Evolutionary conservation across 2,113 vertebrate species (phyloP).

Genomic region (Mus musculus): DNA sequence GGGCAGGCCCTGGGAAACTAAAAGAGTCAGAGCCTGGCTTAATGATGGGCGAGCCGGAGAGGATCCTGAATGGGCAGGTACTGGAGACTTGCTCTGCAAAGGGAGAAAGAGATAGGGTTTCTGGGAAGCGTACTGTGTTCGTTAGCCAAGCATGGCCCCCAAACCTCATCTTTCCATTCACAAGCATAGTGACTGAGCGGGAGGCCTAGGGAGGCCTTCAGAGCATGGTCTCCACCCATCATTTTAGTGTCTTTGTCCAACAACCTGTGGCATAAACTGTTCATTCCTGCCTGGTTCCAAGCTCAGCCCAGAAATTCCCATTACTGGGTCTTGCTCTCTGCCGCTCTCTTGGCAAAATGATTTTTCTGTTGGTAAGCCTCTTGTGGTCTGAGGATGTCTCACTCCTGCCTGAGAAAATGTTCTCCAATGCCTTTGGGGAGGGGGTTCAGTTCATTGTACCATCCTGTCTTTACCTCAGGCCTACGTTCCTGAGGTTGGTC

Average conservation of each 20-base stretch:
- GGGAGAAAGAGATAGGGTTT: background rate
- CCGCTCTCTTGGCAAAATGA: background rate
- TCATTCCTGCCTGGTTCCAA: background rate
- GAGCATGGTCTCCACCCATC: background rate
- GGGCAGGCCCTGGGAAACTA: slow-evolving; percentile 67
- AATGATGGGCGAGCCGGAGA: slow-evolving; percentile 2
- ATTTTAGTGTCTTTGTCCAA: slow-evolving; percentile 20
- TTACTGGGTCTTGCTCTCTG: background rate
- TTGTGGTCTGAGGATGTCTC: background rate
- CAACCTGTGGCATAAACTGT: background rate
- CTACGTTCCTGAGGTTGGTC: too few relatives aligned
- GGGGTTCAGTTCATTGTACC: background rate
- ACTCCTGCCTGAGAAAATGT: background rate
- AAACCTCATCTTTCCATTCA: slow-evolving; percentile 10
- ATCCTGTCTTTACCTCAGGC: background rate
- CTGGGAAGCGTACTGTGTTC: background rate
- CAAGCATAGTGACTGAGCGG: background rate
- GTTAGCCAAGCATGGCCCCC: background rate
- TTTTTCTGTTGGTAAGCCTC: background rate
- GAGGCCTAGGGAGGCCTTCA: background rate
- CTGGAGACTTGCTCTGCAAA: background rate
- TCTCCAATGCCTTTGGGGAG: background rate
- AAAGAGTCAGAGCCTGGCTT: background rate
- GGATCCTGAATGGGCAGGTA: background rate
- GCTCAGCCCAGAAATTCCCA: background rate